A percentile compares a stretch with the other conserved stretches of the same genome.
phyloP scores from a whole-genome alignment of 2,888 invertebrate genomes.

The Eristalis pertinax region DNA sequence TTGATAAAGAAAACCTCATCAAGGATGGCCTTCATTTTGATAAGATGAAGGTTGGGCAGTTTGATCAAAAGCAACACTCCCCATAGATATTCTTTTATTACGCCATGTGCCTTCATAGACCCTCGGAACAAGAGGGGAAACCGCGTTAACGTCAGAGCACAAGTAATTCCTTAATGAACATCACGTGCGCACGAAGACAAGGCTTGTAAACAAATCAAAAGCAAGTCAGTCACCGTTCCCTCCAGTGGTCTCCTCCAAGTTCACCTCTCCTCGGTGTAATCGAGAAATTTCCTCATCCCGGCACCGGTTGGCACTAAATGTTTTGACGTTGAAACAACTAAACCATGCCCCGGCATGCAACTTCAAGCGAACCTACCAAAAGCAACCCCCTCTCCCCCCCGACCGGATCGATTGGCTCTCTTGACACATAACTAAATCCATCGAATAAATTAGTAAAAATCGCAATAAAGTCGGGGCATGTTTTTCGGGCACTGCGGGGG shows the following conservation, averaged over 20 bases:
- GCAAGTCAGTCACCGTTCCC: neutral
- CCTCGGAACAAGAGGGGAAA: too few species aligned
- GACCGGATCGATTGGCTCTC: neutral
- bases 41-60: neutral
- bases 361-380: neutral
- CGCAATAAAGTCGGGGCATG: slow-evolving; percentile 36
- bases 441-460: slow-evolving; percentile 36
- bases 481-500: slow-evolving; percentile 10
- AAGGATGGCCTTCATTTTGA: neutral
- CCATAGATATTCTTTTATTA: too few species aligned
- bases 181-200: too few species aligned
- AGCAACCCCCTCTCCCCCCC: too few species aligned
- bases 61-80: neutral
- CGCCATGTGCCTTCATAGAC: neutral
- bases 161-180: neutral
- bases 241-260: neutral
- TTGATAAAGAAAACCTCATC: neutral
- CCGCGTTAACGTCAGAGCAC: neutral
- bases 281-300: slow-evolving; percentile 1
- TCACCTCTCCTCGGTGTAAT: neutral
- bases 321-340: slow-evolving; percentile 52
- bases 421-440: slow-evolving; percentile 5
- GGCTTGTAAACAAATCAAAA: neutral
- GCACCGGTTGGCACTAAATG: slow-evolving; percentile 57
- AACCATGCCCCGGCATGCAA: slow-evolving; percentile 56